Base-by-base conservation (phyloP, 1,140 invertebrate species). In the Yoshiicerus persimilis region DNA sequence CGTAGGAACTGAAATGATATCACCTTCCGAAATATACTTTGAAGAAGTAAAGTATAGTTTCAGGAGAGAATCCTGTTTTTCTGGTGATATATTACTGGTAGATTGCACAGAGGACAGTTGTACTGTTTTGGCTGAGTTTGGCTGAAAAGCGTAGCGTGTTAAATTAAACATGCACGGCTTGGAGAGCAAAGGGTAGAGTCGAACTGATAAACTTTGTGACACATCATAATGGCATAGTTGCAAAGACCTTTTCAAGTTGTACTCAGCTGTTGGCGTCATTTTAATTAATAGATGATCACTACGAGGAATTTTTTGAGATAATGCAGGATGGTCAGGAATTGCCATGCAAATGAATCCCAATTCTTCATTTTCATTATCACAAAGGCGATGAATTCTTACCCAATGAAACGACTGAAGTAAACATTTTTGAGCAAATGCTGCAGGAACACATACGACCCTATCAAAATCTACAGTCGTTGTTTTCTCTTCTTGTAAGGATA, bases 1-100 rank as follows among this genome's bases (percentile, higher is more conserved):
- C 10, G 11, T 97, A 94, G 41, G 98, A 98, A 87, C 27, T 0
- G 77, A 36, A 83, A 86, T 86, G 9, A 77, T 36, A 41, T 87
- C 86, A 80, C 86, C 86, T 0, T 56, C 70, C 30, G 36, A 30
- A 87, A 87, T 30, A 34, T 87, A 83, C 62, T 83, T 87, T 6
- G 20, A 20, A 20, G 47, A 10, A n/a, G 39, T 8, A 47, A 87
- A 87, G 23, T 87, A 56, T 16, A 34, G 23, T 27, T 83, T 30
- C 13, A 87, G 10, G 1, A 64, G 23, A 8, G 56, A 30, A n/a
- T 86, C 84, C 1, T 36, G 25, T 8, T 23, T 56, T 56, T 64
- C 56, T 20, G 25, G 20, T 27, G 41, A 13, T 32, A 64, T 62
- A 64, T 62, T 36, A 34, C 27, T 8, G 30, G 47, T 11, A 11